These are phyloP conservation scores for Zosterops pallidus DNA, from an alignment of 2,113 vertebrate species.

Conservation along the genomic window DNA sequence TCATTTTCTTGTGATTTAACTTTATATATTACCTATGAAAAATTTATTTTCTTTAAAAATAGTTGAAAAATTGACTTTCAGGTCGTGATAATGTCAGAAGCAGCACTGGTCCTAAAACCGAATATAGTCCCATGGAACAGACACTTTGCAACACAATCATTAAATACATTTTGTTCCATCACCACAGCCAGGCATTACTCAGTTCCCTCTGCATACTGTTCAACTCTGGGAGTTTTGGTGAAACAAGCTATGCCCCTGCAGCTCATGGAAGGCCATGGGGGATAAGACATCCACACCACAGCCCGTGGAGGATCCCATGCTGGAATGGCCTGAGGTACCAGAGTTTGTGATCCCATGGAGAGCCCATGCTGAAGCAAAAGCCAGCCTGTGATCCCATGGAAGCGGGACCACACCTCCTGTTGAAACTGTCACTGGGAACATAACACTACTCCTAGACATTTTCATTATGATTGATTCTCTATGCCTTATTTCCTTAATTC, in stretches of 20 bases:
- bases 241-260: background rate
- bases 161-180: background rate
- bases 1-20: background rate
- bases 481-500: background rate
- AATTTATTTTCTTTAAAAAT: background rate
- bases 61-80: background rate
- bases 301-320: accelerated
- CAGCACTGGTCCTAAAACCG: background rate
- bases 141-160: background rate
- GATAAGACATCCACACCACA: background rate
- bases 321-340: background rate
- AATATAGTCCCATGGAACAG: background rate
- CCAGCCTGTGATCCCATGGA: background rate
- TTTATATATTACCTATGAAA: background rate
- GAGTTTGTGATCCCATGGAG: background rate
- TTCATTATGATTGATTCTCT: background rate
- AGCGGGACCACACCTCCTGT: background rate
- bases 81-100: background rate
- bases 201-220: background rate
- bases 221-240: accelerated
- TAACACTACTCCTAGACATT: background rate
- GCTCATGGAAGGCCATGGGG: too few relatives aligned
- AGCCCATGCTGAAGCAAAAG: background rate
- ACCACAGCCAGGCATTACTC: background rate
- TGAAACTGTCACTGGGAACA: background rate